Evolutionary conservation across 2,888 invertebrate species (phyloP), one percentile per base, ranked within the genome.

Genomic region (Geophilus truncorum): DNA sequence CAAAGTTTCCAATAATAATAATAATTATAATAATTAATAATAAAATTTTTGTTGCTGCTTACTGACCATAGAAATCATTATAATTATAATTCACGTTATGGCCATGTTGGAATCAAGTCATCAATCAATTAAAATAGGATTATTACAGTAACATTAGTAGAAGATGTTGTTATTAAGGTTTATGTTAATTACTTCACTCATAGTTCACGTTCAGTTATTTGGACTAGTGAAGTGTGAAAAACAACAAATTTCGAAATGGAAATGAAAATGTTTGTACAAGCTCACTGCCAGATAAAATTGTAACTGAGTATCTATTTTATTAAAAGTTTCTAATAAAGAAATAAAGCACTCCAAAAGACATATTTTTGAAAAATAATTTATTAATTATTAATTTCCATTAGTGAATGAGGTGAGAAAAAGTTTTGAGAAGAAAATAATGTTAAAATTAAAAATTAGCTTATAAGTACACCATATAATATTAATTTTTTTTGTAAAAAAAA

Each of bases 311-410:
- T 23, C 5, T 4, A 57, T 9, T 7, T 7, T 21, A 23, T 21
- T 21, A 57, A 21, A 57, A 45, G 12, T n/a, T 45, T 45, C 12
- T 45, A 32, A 45, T 45, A 3, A 21, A 57, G 57, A 62, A 62
- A 62, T 62, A 62, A 62, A 62, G 10, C 23, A 62, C 23, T 62
- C 45, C 57, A 62, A 7, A 23, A 62, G 62, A 5, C 62, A 62
- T 25, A 10, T 25, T 62, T 62, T 62, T 62, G 62, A 62, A 62
- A 62, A 62, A 62, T 62, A 62, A 62, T 62, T 62, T 62, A 62
- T 62, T 62, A 62, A 62, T 62, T 62, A 62, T 62, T 62, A 62
- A 62, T 62, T 62, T 62, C 62, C 62, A 62, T 62, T 62, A 62
- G 62, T 62, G 62, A 62, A 62, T 62, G 23, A 62, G 62, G 62